Base-by-base conservation (phyloP, 2,888 invertebrate species). In the Azorinus chamasolen region DNA sequence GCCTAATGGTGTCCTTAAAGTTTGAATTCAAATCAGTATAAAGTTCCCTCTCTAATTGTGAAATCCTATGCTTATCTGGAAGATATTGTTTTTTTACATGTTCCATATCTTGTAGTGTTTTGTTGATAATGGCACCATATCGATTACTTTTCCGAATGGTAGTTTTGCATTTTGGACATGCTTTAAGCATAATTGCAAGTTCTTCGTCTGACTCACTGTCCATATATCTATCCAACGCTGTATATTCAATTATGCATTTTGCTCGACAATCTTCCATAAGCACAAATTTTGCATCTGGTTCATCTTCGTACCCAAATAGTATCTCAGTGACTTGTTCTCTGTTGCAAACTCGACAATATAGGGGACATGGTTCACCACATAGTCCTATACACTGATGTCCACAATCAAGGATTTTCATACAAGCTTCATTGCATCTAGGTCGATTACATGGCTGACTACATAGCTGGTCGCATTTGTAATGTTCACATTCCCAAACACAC, bases 341-440 rank as follows among this genome's bases (percentile, higher is more conserved):
- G 63, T 94, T 87, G 92, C 96, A 96, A 16, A 90, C 55, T 32
- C 94, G 92, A 93, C 96, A 96, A 63, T 95, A 87, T 41, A 91
- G 91, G 24, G 95, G 95, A 91, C 96, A 96, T 16, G 94, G 95
- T 91, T 96, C 96, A 16, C 95, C 96, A 93, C 96, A 96, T 53
- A 95, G 94, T 12, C 96, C 96, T 88, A 95, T 94, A 92, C 96
- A 89, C 8, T 45, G 45, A 64, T 89, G 89, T 10, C 73, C 75
- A 75, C 96, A 96, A 43, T 84, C 61, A 4, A 93, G 86, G 10
- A 43, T 72, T 74, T 89, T 88, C 14, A 16, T 57, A 78, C 94
- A 93, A 3, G 92, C 90, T 54, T 89, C 81, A 51, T 92, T 71
- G 77, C 94, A 94, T 4, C 88, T 85, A 0, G 78, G 84, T 16